Evolutionary conservation across 64 coral and sea anemone species (phyloP), one percentile per base, ranked within the genome.

Genomic region (Stichodactyla helianthus): DNA sequence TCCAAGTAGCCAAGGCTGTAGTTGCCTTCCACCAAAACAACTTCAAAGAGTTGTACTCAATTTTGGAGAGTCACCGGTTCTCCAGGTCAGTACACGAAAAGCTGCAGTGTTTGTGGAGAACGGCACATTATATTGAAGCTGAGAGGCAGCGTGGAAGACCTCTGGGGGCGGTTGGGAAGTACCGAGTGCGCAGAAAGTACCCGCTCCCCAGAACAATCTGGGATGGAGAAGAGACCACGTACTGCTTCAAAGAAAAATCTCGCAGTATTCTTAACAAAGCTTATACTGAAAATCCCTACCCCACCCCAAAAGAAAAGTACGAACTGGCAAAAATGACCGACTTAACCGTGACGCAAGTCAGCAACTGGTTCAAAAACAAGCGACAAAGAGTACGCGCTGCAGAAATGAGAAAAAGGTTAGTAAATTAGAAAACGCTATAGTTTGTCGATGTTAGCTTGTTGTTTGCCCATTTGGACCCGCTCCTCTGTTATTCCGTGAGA

Each of bases 281-380:
- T 10, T 96, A 96, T 85, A 88, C 63, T 14, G 94, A 96, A 7
- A 96, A 93, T 51, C 94, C 94, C 6, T 96, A 96, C 84, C 94
- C 94, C 18, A 96, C 91, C 60, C 94, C 94, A 22, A 87, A 88
- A 52, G 94, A 96, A 83, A 96, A 96, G 84, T 90, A 87, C 35
- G 87, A 96, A 55, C 67, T 97, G 74, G 95, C 95, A 7, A 93
- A 97, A 80, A 93, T 93, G 89, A 97, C 95, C 35, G 92, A 97
- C 57, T 84, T 97, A 11, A 97, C 95, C 2, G 92, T 97, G 54
- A 97, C 95, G 13, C 95, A 97, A 86, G 92, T 97, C 13, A 97
- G 95, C 77, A 97, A 97, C 86, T 97, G 95, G 95, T 97, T 97
- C 68, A 97, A 97, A 82, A 97, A 97, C 86, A 97, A 97, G 86